Evolutionary conservation across 2,888 invertebrate species (phyloP).

Genomic region (Alentia gelatinosa): DNA sequence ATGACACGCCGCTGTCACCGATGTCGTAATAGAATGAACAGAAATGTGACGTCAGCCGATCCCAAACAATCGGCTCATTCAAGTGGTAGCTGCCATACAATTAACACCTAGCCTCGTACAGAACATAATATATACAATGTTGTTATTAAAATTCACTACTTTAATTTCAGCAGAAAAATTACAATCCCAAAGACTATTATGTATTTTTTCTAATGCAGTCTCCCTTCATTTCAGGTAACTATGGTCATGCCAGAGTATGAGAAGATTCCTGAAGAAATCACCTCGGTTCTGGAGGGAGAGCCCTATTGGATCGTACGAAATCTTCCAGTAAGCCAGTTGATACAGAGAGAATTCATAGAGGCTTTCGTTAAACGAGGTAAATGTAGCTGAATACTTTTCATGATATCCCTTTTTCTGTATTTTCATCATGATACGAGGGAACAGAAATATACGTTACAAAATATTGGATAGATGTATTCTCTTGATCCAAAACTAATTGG

Average conservation of each 20-base stretch:
- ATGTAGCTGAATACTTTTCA: neutral
- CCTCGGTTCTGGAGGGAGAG: constrained; percentile 51
- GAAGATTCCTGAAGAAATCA: constrained; percentile 57
- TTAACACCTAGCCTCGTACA: too few species aligned
- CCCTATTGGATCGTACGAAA: constrained; percentile 61
- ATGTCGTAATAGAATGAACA: too few species aligned
- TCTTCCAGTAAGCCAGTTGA: constrained; percentile 66
- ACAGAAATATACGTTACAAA: too few species aligned
- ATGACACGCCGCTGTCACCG: too few species aligned
- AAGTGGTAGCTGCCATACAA: neutral
- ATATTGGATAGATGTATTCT: too few species aligned
- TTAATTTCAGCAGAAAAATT: too few species aligned
- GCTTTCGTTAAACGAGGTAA: constrained; percentile 75
- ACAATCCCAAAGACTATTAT: neutral
- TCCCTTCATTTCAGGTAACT: constrained; percentile 57
- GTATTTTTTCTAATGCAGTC: neutral
- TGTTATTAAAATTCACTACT: neutral
- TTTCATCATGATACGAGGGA: too few species aligned
- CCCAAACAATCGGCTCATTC: neutral
- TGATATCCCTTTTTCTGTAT: neutral
- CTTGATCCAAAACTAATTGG: too few species aligned
- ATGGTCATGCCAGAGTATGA: constrained; percentile 59
- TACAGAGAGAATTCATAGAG: constrained; percentile 70
- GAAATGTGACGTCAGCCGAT: neutral
- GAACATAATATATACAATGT: too few species aligned